Evolutionary conservation across 2,888 invertebrate species (phyloP).

Genomic region (Cyrtodaria siliqua): DNA sequence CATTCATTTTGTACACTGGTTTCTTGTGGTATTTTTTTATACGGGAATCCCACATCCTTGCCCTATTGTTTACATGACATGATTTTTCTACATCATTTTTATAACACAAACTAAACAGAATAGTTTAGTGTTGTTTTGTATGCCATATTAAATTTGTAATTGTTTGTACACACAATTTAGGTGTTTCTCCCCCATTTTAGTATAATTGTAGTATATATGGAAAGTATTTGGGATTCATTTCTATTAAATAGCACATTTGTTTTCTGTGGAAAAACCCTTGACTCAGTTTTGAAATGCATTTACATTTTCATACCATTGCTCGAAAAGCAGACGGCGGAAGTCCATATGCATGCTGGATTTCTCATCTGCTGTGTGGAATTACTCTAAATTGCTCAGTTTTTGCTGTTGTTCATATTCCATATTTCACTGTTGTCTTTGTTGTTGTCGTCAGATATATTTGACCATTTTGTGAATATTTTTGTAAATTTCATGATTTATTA

Average conservation of each 20-base stretch:
- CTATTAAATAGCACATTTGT: too few relatives aligned
- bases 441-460: constrained; percentile 17
- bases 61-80: constrained; percentile 31
- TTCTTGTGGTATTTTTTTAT: constrained; percentile 33
- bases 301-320: constrained; percentile 9
- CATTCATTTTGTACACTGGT: neutral
- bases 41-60: constrained; percentile 19
- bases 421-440: constrained; percentile 20
- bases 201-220: too few relatives aligned
- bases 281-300: constrained; percentile 30
- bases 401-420: neutral
- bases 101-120: neutral
- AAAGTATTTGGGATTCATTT: too few relatives aligned
- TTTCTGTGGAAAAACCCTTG: too few relatives aligned
- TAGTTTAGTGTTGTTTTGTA: constrained; percentile 27
- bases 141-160: constrained; percentile 23
- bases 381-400: constrained; percentile 19
- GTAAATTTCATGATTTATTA: constrained; percentile 22
- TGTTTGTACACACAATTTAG: constrained; percentile 20
- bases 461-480: constrained; percentile 60
- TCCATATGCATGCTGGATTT: constrained; percentile 31
- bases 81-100: neutral
- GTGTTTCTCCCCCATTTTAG: neutral
- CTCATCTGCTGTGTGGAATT: constrained; percentile 2
- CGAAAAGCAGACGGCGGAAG: constrained; percentile 9